Conservation (phyloP, 2,888 invertebrate species). For the Bedellia somnulentella region DNA sequence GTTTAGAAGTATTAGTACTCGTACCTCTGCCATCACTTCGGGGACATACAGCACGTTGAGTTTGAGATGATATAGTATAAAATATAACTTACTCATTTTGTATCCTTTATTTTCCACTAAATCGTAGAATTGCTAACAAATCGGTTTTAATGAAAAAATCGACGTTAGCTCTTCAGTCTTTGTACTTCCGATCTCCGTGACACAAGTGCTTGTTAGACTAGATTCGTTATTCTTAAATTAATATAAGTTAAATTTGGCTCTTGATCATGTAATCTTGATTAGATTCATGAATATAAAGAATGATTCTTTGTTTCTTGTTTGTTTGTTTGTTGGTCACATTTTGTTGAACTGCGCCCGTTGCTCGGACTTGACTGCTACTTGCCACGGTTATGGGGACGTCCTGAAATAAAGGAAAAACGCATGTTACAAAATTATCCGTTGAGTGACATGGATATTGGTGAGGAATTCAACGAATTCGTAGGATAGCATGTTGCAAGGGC, state of each 20-base stretch:
- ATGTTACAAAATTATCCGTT: too few species aligned
- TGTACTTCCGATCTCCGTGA: constrained; percentile 42
- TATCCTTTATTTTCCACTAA: too few species aligned
- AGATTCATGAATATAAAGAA: constrained; percentile 44
- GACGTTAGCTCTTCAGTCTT: constrained; percentile 38
- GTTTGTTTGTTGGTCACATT: constrained; percentile 50
- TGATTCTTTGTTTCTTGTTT: constrained; percentile 24
- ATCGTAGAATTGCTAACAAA: too few species aligned
- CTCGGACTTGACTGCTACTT: constrained; percentile 17
- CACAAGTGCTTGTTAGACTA: constrained; percentile 56
- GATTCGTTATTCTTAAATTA: constrained; percentile 50
- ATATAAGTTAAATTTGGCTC: constrained; percentile 39
- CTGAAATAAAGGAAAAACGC: constrained; percentile 24
- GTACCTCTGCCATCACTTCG: too few species aligned
- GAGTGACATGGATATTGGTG: too few species aligned
- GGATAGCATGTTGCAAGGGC: too few species aligned
- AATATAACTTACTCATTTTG: too few species aligned
- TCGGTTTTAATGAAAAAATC: too few species aligned
- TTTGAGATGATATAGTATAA: too few species aligned
- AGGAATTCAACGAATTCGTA: too few species aligned
- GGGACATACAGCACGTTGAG: too few species aligned
- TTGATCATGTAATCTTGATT: constrained; percentile 50
- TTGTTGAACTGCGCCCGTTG: constrained; percentile 20
- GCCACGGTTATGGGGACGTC: constrained; percentile 16
- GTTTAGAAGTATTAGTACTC: too few species aligned